These are phyloP conservation scores for Yponomeuta malinellus DNA, from an alignment of 2,888 invertebrate genomes.

Conservation along the genomic window DNA sequence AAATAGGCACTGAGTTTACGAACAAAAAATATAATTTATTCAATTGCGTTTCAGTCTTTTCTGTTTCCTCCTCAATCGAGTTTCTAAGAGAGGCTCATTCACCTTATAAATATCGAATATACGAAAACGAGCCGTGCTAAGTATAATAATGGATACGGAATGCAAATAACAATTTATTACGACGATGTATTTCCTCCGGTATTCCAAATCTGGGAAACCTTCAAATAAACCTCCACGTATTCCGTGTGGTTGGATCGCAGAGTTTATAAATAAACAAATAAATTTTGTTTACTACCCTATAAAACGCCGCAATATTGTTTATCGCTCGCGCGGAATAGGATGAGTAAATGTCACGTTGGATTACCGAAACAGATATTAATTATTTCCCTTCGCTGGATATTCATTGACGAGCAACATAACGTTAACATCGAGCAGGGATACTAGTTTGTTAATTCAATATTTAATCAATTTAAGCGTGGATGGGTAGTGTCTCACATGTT, in stretches of 20 bases:
- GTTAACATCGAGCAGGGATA: neutral
- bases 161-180: neutral
- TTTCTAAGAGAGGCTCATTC: neutral
- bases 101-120: neutral
- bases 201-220: neutral
- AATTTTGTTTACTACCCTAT: slow-evolving; percentile 12
- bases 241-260: neutral
- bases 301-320: slow-evolving; percentile 11
- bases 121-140: neutral
- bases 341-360: slow-evolving; percentile 12
- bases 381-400: slow-evolving; percentile 4
- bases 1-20: no score
- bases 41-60: neutral
- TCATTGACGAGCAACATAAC: slow-evolving; percentile 13
- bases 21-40: neutral
- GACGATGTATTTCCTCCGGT: no score
- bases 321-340: neutral
- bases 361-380: slow-evolving; percentile 7
- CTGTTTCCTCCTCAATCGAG: neutral
- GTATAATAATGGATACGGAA: neutral
- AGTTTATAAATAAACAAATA: slow-evolving; percentile 13
- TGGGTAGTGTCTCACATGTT: neutral
- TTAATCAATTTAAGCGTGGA: neutral
- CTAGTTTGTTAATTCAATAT: neutral
- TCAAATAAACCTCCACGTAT: neutral